A percentile compares a stretch with the other conserved stretches of the same genome.
Evolutionary conservation across 2,797 vertebrate genomes (phyloP).

Genomic region (Diplodus puntazzo): DNA sequence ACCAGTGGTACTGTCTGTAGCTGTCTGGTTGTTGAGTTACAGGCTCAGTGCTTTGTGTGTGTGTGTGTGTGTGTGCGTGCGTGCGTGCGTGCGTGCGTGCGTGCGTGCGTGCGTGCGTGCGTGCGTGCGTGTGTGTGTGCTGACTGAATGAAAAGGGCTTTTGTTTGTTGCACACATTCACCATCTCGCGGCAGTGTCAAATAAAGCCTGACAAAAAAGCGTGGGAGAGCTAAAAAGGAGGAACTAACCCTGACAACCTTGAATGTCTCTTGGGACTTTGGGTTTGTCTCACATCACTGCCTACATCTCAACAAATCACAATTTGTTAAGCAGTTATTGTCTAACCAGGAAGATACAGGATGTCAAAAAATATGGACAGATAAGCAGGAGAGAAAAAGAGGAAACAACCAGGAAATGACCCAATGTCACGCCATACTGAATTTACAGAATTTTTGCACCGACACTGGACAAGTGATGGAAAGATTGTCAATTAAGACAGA

Average conservation of each 20-base stretch:
- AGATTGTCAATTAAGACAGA: not conserved
- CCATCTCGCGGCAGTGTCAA: constrained; percentile 22
- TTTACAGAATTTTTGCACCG: constrained; percentile 1
- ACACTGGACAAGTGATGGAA: not conserved
- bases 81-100: too few species aligned
- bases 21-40: constrained; percentile 36
- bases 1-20: constrained; percentile 20
- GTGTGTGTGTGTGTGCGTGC: not conserved
- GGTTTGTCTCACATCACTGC: not conserved
- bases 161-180: constrained; percentile 52
- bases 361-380: constrained; percentile 4
- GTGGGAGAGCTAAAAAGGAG: constrained; percentile 5
- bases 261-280: not conserved
- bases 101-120: not conserved
- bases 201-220: constrained; percentile 25
- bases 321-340: not conserved
- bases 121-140: not conserved
- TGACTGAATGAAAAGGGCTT: constrained; percentile 48
- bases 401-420: constrained; percentile 27
- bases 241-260: constrained; percentile 2
- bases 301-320: not conserved
- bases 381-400: not conserved
- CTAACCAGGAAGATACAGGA: not conserved
- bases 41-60: constrained; percentile 16
- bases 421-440: not conserved